These are phyloP conservation scores for Otolemur garnettii DNA, from an alignment of 2,113 vertebrate species.

Conservation along the genomic window DNA sequence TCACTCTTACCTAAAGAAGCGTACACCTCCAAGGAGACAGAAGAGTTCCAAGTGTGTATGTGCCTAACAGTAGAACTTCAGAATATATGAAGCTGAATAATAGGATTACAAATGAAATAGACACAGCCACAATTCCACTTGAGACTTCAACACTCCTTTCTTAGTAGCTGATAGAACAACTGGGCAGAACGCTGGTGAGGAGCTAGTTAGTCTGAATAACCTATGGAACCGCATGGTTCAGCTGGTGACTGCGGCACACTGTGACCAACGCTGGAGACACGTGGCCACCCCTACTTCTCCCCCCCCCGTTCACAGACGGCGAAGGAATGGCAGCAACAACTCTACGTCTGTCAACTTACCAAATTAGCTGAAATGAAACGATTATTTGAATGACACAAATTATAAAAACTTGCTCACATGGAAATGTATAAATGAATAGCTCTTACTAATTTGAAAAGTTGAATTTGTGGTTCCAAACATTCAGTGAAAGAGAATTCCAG, in stretches of 20 bases:
- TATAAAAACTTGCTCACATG: neutral
- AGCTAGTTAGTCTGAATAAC: neutral
- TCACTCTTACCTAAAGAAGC: neutral
- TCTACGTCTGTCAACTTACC: neutral
- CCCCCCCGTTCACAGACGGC: neutral
- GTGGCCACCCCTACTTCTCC: neutral
- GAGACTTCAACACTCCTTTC: neutral
- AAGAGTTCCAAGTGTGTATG: neutral
- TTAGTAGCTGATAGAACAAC: neutral
- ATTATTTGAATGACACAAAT: neutral
- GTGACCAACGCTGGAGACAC: neutral
- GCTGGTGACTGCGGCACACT: neutral
- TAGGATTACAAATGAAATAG: neutral
- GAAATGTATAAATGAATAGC: neutral
- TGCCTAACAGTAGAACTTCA: neutral
- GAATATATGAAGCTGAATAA: neutral
- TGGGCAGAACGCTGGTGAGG: neutral
- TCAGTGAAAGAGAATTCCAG: neutral
- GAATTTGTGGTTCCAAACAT: neutral
- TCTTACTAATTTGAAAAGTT: neutral
- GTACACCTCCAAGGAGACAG: neutral
- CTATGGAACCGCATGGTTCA: neutral
- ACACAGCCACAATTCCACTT: no score
- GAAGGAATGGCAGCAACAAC: neutral
- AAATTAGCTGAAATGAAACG: neutral